These are phyloP conservation scores for Delia radicum DNA, from an alignment of 1,140 invertebrate species.

Conservation along the genomic window DNA sequence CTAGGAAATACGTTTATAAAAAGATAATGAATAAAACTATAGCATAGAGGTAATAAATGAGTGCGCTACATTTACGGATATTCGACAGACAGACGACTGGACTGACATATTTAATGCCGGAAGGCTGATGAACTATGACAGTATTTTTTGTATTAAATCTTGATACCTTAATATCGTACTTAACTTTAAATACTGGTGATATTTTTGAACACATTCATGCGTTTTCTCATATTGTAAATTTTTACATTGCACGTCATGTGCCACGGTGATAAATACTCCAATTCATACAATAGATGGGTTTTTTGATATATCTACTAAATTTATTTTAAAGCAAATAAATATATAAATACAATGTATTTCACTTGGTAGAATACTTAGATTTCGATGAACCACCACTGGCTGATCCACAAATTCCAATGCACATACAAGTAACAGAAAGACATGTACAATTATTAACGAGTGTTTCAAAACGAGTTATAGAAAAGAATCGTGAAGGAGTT, in stretches of 20 bases:
- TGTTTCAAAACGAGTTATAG: too few relatives aligned
- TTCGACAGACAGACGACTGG: background rate
- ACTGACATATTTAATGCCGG: background rate
- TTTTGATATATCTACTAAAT: too few relatives aligned
- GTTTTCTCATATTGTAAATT: background rate
- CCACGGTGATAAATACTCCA: background rate
- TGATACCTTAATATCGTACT: background rate
- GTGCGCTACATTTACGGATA: background rate
- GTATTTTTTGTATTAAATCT: background rate
- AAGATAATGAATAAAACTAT: background rate
- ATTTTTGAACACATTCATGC: background rate
- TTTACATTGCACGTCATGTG: background rate
- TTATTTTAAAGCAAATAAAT: too few relatives aligned
- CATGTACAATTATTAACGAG: too few relatives aligned
- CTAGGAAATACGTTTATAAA: background rate
- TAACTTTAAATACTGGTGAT: background rate
- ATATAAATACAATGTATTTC: too few relatives aligned
- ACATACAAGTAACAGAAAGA: too few relatives aligned
- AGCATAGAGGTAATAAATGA: background rate
- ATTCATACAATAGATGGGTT: too few relatives aligned
- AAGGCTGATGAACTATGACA: constrained; percentile 17
- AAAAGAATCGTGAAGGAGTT: too few relatives aligned
- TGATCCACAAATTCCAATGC: too few relatives aligned
- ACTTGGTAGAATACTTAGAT: too few relatives aligned
- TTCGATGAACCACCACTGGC: too few relatives aligned